Evolutionary conservation across 2,888 invertebrate genomes (phyloP).

Genomic region (Dryobotodes eremita): DNA sequence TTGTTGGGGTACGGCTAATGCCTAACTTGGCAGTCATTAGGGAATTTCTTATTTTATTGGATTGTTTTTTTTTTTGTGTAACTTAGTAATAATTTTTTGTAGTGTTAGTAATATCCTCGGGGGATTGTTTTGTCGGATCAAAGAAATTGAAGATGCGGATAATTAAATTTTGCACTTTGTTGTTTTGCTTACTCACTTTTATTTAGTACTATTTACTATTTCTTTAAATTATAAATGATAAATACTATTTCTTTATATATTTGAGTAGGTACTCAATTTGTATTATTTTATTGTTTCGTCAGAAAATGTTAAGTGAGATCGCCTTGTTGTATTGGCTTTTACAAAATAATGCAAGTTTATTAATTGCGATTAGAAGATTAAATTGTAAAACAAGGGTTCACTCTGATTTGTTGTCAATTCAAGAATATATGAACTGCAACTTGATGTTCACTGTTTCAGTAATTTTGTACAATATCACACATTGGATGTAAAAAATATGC

Average conservation of each 20-base stretch:
- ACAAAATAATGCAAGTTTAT: not conserved
- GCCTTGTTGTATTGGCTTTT: too few relatives aligned
- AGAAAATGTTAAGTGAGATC: not conserved
- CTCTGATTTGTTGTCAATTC: not conserved
- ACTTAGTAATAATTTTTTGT: conserved; percentile 32
- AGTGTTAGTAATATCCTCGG: conserved; percentile 17
- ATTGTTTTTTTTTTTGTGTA: conserved; percentile 6
- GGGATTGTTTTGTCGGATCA: not conserved
- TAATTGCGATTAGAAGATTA: not conserved
- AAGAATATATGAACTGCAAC: not conserved
- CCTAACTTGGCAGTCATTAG: conserved; percentile 41
- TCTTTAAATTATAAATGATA: too few relatives aligned
- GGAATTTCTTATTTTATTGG: conserved; percentile 31
- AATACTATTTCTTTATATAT: too few relatives aligned
- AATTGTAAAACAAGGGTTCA: not conserved
- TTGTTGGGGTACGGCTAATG: conserved; percentile 20
- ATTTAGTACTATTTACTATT: too few relatives aligned
- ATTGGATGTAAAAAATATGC: not conserved
- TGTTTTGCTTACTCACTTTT: not conserved
- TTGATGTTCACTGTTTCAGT: not conserved
- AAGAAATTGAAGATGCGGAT: not conserved
- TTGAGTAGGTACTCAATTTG: too few relatives aligned
- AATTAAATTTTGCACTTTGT: not conserved
- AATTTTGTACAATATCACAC: too few relatives aligned
- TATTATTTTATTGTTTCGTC: not conserved